Conservation (phyloP, 2,797 vertebrate species). For the Acipenser oxyrinchus region DNA sequence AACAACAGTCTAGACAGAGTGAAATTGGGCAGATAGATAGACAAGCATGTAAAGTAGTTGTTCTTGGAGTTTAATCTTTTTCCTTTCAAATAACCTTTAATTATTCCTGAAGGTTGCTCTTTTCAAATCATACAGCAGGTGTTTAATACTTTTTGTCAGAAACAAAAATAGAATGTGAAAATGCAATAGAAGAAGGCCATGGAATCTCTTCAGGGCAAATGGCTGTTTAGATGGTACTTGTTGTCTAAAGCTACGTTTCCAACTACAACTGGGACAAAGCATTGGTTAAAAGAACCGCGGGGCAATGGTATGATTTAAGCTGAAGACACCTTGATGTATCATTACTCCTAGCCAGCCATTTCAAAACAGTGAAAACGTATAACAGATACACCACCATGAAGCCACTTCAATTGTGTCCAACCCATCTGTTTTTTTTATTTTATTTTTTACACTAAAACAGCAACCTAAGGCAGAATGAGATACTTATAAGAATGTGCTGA, state of each 20-base stretch:
- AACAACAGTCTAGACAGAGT: slow-evolving; percentile 50
- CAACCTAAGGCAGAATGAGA: slow-evolving; percentile 26
- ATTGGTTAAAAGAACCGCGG: no score
- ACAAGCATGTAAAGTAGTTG: slow-evolving; percentile 39
- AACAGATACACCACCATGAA: not conserved
- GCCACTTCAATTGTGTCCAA: slow-evolving; percentile 1
- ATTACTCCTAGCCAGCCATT: slow-evolving; percentile 13
- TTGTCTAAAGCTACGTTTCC: slow-evolving; percentile 14
- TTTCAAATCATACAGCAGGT: slow-evolving; percentile 19
- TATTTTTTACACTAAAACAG: not conserved
- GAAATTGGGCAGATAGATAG: slow-evolving; percentile 42
- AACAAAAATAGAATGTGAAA: slow-evolving; percentile 32
- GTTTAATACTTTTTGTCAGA: slow-evolving; percentile 26
- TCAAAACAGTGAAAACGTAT: slow-evolving; percentile 13
- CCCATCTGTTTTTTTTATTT: not conserved
- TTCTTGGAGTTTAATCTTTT: slow-evolving; percentile 45
- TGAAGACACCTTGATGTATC: slow-evolving; percentile 12
- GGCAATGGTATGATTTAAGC: no score
- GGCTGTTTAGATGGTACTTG: slow-evolving; percentile 21
- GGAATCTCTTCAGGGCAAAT: slow-evolving; percentile 32
- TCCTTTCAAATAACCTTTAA: slow-evolving; percentile 49
- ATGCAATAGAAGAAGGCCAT: slow-evolving; percentile 34
- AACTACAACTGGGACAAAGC: not conserved
- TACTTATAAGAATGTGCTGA: slow-evolving; percentile 29
- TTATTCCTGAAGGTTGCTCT: slow-evolving; percentile 33